Base-by-base conservation (phyloP, 1,140 invertebrate species). In the Trachelipus rathkii region DNA sequence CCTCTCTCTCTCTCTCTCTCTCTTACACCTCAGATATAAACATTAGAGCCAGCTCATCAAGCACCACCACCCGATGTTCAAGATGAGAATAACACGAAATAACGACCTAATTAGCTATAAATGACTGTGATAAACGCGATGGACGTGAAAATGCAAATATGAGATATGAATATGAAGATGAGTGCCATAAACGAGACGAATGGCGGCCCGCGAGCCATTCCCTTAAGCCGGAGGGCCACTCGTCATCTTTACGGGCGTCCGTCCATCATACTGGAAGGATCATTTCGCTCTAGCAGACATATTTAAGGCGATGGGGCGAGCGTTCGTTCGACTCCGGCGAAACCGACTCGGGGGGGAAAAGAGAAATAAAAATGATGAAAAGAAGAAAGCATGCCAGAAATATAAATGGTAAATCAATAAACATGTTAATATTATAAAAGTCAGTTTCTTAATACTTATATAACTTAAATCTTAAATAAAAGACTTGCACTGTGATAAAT, bases 91-190 rank as follows among this genome's bases (percentile, higher is more conserved):
- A 60, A 60, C 50, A 60, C 50, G 77, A 75, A 83, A 87, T 86
- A 88, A 88, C 87, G 87, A 87, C 87, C 88, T 89, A 89, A 89
- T 89, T 89, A 89, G 88, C 88, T 88, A 89, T 89, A 88, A 89
- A 89, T 87, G 87, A 85, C 75, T 84, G 86, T 89, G 88, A 89
- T 89, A 88, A 89, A 89, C 88, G 88, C 87, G 83, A 75, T 71
- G 78, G 80, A 76, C 78, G 79, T 84, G 77, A 84, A 85, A 85
- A 85, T 90, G 89, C 89, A 90, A 90, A 90, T 90, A 90, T 90
- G 89, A 90, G 90, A 90, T 90, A 90, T 91, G 89, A 90, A 91
- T 90, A 91, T 91, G 89, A 91, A 90, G 89, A 90, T 87, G 88
- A 89, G 87, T 87, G 89, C 90, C 89, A 90, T 90, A 90, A 91